phyloP scores from a whole-genome alignment of 2,888 invertebrate species.

The Ophion obscuratus region DNA sequence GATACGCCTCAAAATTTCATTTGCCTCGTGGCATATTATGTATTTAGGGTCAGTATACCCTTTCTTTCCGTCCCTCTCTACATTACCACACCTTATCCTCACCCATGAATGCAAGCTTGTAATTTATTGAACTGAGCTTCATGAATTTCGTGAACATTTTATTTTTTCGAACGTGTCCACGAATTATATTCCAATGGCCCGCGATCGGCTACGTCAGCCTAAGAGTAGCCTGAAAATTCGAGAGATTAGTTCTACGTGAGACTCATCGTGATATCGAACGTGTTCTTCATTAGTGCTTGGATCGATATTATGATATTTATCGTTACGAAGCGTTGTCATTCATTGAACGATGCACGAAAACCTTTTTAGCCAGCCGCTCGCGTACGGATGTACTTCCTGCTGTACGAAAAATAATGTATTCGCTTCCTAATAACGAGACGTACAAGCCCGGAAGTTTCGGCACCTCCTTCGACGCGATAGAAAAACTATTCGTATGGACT shows the following conservation, averaged over 20 bases:
- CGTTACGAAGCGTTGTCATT: conserved; percentile 48
- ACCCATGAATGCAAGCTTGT: no score
- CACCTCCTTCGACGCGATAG: conserved; percentile 24
- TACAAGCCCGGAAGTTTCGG: conserved; percentile 51
- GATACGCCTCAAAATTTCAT: no score
- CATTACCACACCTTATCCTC: no score
- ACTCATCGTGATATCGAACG: conserved; percentile 36
- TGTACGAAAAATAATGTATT: conserved; percentile 56
- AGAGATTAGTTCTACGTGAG: conserved; percentile 40
- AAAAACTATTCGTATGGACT: background rate
- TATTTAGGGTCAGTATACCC: no score
- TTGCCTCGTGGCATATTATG: no score
- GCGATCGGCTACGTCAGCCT: conserved; percentile 12
- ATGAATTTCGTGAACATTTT: conserved; percentile 6
- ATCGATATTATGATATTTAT: conserved; percentile 42
- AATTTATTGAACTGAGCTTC: background rate
- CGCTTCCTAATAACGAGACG: conserved; percentile 47
- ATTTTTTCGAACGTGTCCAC: background rate
- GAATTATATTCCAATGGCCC: background rate
- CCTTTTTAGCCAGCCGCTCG: conserved; percentile 34
- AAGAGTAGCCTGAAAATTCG: conserved; percentile 50
- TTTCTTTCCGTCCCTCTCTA: no score
- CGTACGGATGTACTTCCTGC: conserved; percentile 56
- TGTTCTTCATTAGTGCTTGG: conserved; percentile 4
- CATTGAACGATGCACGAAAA: conserved; percentile 48